These are phyloP conservation scores for Phacellophora camtschatica DNA, from an alignment of 30 jellyfish, hydroid and myxozoan genomes.

Conservation along the genomic window DNA sequence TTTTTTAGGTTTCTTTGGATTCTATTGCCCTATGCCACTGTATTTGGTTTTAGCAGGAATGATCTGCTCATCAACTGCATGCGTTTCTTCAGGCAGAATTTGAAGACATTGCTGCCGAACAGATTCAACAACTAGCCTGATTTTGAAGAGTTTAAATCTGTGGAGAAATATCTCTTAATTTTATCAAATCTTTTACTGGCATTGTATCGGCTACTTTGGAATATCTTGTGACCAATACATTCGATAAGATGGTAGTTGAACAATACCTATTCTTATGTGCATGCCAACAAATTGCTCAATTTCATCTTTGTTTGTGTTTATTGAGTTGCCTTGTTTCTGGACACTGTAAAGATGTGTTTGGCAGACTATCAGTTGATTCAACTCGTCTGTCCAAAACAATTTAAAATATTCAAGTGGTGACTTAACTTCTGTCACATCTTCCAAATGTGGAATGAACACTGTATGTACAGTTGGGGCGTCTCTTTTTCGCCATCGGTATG, in stretches of 20 bases:
- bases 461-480: neutral
- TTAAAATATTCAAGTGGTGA: neutral
- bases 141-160: conserved; percentile 62
- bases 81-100: conserved; percentile 59
- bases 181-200: conserved; percentile 56
- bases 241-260: conserved; percentile 43
- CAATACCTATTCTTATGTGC: conserved; percentile 68
- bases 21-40: conserved; percentile 64
- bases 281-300: conserved; percentile 53
- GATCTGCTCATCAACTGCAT: conserved; percentile 57
- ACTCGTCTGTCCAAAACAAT: conserved; percentile 29
- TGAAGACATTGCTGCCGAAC: conserved; percentile 15
- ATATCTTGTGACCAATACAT: conserved; percentile 69
- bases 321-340: conserved; percentile 22
- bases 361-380: conserved; percentile 21
- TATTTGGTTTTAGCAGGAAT: conserved; percentile 52
- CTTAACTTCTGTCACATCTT: neutral
- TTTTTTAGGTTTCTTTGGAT: conserved; percentile 63
- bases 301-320: conserved; percentile 13
- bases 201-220: conserved; percentile 64
- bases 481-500: conserved; percentile 27
- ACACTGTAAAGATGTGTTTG: conserved; percentile 59
- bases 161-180: conserved; percentile 24
- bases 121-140: conserved; percentile 40
- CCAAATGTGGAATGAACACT: neutral